These are phyloP conservation scores for Epistrophe eligans DNA, from an alignment of 2,888 invertebrate genomes.

Conservation along the genomic window DNA sequence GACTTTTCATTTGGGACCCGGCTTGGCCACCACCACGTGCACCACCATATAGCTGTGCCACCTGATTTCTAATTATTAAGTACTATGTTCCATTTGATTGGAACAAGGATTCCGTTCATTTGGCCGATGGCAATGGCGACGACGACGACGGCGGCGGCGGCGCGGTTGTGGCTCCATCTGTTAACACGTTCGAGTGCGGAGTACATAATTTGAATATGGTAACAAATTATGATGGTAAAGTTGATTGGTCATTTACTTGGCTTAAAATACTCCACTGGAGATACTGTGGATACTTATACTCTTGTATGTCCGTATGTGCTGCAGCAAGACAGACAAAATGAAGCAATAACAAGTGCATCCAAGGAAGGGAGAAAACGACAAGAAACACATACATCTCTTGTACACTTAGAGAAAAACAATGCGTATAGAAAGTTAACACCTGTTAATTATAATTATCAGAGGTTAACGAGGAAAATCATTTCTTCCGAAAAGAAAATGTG, in stretches of 20 bases:
- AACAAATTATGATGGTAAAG: constrained; percentile 74
- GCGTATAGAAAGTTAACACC: background rate
- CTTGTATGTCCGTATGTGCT: background rate
- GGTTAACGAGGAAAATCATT: background rate
- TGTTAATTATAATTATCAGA: background rate
- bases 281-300: background rate
- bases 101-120: constrained; percentile 65
- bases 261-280: constrained; percentile 54
- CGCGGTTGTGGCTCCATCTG: constrained; percentile 59
- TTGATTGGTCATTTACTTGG: constrained; percentile 74
- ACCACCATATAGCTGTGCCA: constrained; percentile 34
- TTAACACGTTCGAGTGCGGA: constrained; percentile 70
- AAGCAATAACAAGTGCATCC: constrained; percentile 75
- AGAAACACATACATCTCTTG: constrained; percentile 35
- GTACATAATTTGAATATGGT: constrained; percentile 75
- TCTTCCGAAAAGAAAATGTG: background rate
- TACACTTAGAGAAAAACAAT: constrained; percentile 13
- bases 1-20: constrained; percentile 58
- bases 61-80: constrained; percentile 76
- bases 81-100: constrained; percentile 69
- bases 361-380: constrained; percentile 7
- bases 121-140: background rate
- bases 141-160: background rate
- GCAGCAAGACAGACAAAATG: constrained; percentile 57
- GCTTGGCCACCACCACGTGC: constrained; percentile 58